Percentiles rank a stretch among this genome's conserved stretches.
Evolutionary conservation across 2,113 vertebrate species (phyloP).

Genomic region (Ursus arctos): DNA sequence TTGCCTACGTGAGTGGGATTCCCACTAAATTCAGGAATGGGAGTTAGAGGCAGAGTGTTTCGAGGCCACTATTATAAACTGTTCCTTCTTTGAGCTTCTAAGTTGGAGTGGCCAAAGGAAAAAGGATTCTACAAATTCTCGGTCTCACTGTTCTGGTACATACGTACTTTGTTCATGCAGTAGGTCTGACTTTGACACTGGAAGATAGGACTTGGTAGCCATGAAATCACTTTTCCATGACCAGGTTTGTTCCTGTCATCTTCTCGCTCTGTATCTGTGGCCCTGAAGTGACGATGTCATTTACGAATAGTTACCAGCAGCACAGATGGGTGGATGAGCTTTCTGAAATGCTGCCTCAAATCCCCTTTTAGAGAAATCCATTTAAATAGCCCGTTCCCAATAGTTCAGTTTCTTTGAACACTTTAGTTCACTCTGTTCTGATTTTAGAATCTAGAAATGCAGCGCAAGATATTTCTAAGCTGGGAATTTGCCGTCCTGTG

Average conservation of each 20-base stretch:
- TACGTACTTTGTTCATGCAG: background rate
- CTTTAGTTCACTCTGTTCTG: background rate
- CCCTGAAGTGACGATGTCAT: background rate
- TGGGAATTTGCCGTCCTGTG: conserved; percentile 6
- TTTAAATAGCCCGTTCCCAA: background rate
- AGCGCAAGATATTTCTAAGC: conserved; percentile 44
- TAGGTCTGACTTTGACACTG: background rate
- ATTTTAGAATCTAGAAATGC: conserved; percentile 58
- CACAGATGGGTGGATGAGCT: background rate
- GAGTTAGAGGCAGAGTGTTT: background rate
- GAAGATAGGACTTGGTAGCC: background rate
- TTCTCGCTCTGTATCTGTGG: background rate
- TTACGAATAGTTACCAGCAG: background rate
- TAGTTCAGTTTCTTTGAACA: background rate
- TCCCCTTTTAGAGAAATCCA: background rate
- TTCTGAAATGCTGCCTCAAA: background rate
- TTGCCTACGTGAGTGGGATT: background rate
- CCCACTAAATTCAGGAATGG: background rate
- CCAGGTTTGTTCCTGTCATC: background rate
- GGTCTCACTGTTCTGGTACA: background rate
- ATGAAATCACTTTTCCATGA: background rate
- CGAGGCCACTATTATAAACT: background rate
- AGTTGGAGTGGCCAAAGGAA: background rate
- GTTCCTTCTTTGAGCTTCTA: conserved; percentile 12
- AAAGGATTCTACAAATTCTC: background rate